Conservation (phyloP, 2,113 vertebrate genomes). For the Seriola rivoliana region DNA sequence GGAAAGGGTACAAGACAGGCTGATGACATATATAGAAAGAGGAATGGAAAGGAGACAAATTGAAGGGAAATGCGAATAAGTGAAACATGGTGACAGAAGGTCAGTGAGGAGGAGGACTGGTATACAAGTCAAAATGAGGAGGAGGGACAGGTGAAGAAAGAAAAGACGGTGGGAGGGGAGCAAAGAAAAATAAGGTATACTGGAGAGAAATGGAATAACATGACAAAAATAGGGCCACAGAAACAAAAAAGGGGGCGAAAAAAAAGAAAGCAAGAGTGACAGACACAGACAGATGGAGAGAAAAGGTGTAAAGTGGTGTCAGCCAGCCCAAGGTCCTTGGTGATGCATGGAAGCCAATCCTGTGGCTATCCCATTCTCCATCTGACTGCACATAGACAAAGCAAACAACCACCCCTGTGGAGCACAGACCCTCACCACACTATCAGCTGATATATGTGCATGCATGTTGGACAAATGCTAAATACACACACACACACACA, state of each 20-base stretch:
- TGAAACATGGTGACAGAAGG: slow-evolving; percentile 4
- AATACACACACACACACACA: neutral
- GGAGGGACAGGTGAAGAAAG: neutral
- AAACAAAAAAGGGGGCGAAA: neutral
- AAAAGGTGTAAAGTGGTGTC: slow-evolving; percentile 37
- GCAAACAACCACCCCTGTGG: slow-evolving; percentile 24
- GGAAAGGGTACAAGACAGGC: neutral
- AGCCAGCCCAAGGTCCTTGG: slow-evolving; percentile 34
- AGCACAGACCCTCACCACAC: slow-evolving; percentile 9
- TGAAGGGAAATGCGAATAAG: slow-evolving; percentile 14
- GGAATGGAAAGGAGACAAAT: slow-evolving; percentile 48
- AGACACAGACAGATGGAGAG: slow-evolving; percentile 5
- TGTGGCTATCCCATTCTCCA: slow-evolving; percentile 38
- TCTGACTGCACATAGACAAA: slow-evolving; percentile 14
- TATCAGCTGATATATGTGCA: slow-evolving; percentile 19
- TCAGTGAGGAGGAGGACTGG: neutral
- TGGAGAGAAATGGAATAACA: neutral
- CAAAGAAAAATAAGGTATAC: neutral
- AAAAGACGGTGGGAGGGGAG: neutral
- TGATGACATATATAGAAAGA: slow-evolving; percentile 38
- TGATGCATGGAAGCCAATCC: slow-evolving; percentile 62
- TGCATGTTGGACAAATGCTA: slow-evolving; percentile 16
- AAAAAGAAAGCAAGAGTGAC: neutral
- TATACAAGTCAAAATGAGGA: slow-evolving; percentile 25
- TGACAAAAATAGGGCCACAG: neutral